Evolutionary conservation across 1,140 invertebrate species (phyloP).

Genomic region (Mylabris phalerata): DNA sequence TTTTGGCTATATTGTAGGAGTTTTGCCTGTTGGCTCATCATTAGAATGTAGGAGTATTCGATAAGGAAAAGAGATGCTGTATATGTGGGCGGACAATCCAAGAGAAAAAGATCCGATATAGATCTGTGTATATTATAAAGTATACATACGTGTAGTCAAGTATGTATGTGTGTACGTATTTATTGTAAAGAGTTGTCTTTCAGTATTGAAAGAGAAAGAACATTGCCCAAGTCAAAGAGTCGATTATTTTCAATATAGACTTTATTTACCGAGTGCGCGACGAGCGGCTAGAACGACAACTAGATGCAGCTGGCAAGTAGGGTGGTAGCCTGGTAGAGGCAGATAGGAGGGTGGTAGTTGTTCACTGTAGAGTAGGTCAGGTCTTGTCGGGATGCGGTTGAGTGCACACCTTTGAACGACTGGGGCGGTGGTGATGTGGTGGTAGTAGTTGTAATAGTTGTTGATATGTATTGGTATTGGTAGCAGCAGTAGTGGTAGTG

Average conservation of each 20-base stretch:
- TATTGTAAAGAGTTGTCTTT: too few species aligned
- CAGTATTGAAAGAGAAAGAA: too few species aligned
- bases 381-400: slow-evolving; percentile 30
- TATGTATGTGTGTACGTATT: too few species aligned
- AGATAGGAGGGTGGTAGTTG: slow-evolving; percentile 11
- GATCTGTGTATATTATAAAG: too few species aligned
- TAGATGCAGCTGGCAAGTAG: slow-evolving; percentile 1
- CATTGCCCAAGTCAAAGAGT: neutral
- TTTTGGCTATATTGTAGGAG: too few species aligned
- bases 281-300: slow-evolving; percentile 13
- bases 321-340: neutral
- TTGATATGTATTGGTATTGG: too few species aligned
- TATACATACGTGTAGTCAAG: too few species aligned
- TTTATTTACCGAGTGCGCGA: slow-evolving; percentile 5
- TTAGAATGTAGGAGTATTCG: too few species aligned
- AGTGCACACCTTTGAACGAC: slow-evolving; percentile 7
- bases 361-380: slow-evolving; percentile 30
- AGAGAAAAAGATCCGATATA: too few species aligned
- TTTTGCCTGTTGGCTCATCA: too few species aligned
- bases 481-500: neutral
- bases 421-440: slow-evolving; percentile 1
- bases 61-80: too few species aligned
- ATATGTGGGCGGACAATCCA: too few species aligned
- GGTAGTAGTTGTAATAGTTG: neutral
- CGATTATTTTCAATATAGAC: slow-evolving; percentile 3